phyloP scores from a whole-genome alignment of 2,888 invertebrate species.

The Harmothoe impar region DNA sequence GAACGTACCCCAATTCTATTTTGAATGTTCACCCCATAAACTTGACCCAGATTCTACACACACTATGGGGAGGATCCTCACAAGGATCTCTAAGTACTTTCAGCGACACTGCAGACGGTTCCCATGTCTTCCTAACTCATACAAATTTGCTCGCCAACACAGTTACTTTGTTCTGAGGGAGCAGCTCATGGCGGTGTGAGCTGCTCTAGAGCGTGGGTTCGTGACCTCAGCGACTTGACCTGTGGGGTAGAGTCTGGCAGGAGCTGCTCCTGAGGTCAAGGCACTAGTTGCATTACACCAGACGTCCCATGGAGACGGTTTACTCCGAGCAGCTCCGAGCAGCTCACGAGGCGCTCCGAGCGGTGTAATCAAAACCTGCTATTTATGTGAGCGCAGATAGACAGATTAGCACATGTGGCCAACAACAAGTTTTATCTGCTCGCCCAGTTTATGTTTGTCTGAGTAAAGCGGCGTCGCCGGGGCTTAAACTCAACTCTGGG shows the following conservation, averaged over 20 bases:
- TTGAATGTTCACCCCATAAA: too few relatives aligned
- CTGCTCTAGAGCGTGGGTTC: constrained; percentile 18
- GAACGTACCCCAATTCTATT: too few relatives aligned
- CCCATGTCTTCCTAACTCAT: not conserved
- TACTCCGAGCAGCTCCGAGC: constrained; percentile 26
- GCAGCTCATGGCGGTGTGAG: not conserved
- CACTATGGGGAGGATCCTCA: too few relatives aligned
- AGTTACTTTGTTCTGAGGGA: constrained; percentile 13
- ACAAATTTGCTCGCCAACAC: not conserved
- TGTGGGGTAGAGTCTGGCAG: constrained; percentile 4
- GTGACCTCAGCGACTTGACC: constrained; percentile 47
- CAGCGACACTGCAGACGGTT: not conserved
- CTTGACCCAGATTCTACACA: not conserved
- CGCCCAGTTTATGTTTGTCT: constrained; percentile 51
- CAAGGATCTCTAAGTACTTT: too few relatives aligned
- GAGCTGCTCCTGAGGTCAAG: constrained; percentile 39
- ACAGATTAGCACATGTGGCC: constrained; percentile 59
- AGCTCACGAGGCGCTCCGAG: constrained; percentile 19
- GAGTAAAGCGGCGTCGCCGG: constrained; percentile 5
- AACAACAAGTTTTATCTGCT: constrained; percentile 47
- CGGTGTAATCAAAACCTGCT: constrained; percentile 58
- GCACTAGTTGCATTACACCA: constrained; percentile 40
- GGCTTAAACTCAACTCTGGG: not conserved
- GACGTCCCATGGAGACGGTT: constrained; percentile 25
- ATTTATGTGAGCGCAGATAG: constrained; percentile 55